These are phyloP conservation scores for Homarus americanus DNA, from an alignment of 1,140 invertebrate genomes.

Conservation along the genomic window DNA sequence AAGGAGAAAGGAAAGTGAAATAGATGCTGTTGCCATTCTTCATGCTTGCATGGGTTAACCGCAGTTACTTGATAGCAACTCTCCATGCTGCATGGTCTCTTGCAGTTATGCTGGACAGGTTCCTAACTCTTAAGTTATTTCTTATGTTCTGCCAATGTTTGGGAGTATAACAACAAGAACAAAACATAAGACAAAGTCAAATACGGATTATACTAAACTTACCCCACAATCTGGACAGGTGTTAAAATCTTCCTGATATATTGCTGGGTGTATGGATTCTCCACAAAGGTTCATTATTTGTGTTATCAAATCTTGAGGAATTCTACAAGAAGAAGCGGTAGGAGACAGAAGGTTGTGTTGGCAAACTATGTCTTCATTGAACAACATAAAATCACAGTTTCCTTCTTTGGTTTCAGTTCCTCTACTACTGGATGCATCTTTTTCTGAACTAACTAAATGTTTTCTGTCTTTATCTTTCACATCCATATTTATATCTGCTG, in stretches of 20 bases:
- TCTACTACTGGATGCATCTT: constrained; percentile 8
- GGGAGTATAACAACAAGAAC: neutral
- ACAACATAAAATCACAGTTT: constrained; percentile 30
- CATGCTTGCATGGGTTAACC: no score
- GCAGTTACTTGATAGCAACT: no score
- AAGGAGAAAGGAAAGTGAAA: no score
- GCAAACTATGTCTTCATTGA: constrained; percentile 74
- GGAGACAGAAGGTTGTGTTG: constrained; percentile 65
- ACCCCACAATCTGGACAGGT: constrained; percentile 66
- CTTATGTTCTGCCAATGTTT: no score
- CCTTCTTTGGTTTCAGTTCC: constrained; percentile 33
- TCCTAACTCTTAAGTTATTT: no score
- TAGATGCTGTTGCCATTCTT: no score
- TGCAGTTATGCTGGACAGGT: no score
- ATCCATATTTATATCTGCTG: constrained; percentile 30
- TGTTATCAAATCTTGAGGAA: constrained; percentile 24
- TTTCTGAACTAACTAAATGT: neutral
- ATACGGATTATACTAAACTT: neutral
- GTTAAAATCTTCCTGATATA: constrained; percentile 69
- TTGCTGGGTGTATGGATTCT: constrained; percentile 67
- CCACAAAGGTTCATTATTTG: constrained; percentile 61
- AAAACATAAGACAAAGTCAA: no score
- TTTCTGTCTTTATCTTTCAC: neutral
- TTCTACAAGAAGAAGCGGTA: constrained; percentile 37
- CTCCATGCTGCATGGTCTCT: no score